A percentile compares a stretch with the other conserved stretches of the same genome.
Conservation (phyloP, 2,888 invertebrate genomes). For the Hydropsyche betteni region DNA sequence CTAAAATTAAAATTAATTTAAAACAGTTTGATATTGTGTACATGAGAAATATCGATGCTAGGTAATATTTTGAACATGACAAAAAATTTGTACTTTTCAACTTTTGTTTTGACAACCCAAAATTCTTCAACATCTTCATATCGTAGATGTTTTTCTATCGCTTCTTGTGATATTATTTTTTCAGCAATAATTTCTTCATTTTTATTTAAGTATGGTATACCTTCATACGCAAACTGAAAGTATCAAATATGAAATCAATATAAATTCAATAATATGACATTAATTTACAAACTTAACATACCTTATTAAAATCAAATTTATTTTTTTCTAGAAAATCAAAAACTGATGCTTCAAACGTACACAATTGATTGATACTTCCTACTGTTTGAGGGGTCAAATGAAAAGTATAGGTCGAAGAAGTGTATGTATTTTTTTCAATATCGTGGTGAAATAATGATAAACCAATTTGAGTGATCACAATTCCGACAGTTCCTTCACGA, state of each 20-base stretch:
- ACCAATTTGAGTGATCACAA: slow-evolving; percentile 75
- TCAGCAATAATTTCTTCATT: slow-evolving; percentile 61
- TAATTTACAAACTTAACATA: slow-evolving; percentile 55
- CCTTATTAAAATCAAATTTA: slow-evolving; percentile 81
- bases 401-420: slow-evolving; percentile 72
- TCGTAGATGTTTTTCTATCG: slow-evolving; percentile 50
- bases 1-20: background rate
- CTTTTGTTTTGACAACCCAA: background rate
- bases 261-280: background rate
- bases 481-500: slow-evolving; percentile 60
- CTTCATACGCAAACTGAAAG: slow-evolving; percentile 73
- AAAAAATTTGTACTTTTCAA: background rate
- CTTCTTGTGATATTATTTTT: slow-evolving; percentile 57
- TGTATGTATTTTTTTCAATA: slow-evolving; percentile 67
- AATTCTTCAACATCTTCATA: slow-evolving; percentile 19
- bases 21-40: too few species aligned
- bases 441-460: slow-evolving; percentile 72
- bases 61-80: too few species aligned
- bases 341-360: slow-evolving; percentile 71
- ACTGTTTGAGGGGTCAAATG: slow-evolving; percentile 73
- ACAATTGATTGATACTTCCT: slow-evolving; percentile 68
- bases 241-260: slow-evolving; percentile 27
- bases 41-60: too few species aligned
- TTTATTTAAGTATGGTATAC: slow-evolving; percentile 73
- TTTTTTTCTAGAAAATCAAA: slow-evolving; percentile 71